Conservation (phyloP, 2,888 invertebrate genomes). For the Pristionchus mayeri region DNA sequence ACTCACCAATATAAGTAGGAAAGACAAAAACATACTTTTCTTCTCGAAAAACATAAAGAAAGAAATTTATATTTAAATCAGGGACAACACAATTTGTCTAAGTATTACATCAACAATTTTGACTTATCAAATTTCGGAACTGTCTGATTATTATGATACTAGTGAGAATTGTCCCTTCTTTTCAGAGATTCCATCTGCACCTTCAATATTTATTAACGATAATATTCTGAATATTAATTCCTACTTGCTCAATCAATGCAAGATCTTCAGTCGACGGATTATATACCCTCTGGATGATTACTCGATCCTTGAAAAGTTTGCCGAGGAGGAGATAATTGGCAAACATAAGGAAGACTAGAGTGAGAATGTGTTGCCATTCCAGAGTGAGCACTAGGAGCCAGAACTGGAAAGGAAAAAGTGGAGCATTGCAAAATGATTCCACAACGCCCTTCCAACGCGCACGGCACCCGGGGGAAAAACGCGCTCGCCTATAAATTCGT, state of each 20-base stretch:
- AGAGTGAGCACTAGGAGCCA: constrained; percentile 86
- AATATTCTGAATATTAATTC: neutral
- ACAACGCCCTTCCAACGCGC: neutral
- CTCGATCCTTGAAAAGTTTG: constrained; percentile 84
- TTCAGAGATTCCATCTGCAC: constrained; percentile 9
- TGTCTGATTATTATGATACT: too few relatives aligned
- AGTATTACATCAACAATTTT: too few relatives aligned
- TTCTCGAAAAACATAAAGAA: too few relatives aligned
- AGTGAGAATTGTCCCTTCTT: neutral
- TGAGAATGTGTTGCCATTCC: constrained; percentile 93
- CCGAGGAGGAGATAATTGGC: constrained; percentile 93
- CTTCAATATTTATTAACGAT: neutral
- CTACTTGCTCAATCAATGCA: constrained; percentile 63
- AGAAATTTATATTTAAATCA: too few relatives aligned
- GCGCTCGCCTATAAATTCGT: too few relatives aligned
- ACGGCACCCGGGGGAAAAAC: neutral
- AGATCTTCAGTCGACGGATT: constrained; percentile 71
- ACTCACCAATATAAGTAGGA: too few relatives aligned
- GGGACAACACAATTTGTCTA: too few relatives aligned
- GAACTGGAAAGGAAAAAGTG: constrained; percentile 80
- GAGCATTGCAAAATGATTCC: neutral
- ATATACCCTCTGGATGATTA: constrained; percentile 71
- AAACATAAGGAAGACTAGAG: constrained; percentile 88
- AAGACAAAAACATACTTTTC: too few relatives aligned
- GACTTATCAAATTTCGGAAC: too few relatives aligned